These are phyloP conservation scores for Darwinula stevensoni DNA, from an alignment of 2,888 invertebrate species.

Conservation along the genomic window DNA sequence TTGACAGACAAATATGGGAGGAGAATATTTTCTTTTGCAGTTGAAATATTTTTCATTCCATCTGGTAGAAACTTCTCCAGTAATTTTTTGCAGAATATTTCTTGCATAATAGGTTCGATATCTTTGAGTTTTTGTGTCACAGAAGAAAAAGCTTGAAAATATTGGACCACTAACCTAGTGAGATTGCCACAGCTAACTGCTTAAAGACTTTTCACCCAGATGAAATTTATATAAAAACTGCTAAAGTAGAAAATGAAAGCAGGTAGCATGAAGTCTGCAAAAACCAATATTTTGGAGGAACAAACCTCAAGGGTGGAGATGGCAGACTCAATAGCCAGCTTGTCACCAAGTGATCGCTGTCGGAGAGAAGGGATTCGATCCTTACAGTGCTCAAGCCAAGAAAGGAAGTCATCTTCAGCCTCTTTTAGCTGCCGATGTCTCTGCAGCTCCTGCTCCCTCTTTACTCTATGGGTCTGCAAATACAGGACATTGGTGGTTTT, in stretches of 20 bases:
- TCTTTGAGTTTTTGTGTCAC: too few relatives aligned
- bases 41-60: too few relatives aligned
- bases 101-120: too few relatives aligned
- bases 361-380: slow-evolving; percentile 66
- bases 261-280: not conserved
- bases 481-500: not conserved
- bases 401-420: slow-evolving; percentile 58
- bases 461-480: slow-evolving; percentile 29
- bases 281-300: not conserved
- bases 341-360: slow-evolving; percentile 52
- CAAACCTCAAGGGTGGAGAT: slow-evolving; percentile 43
- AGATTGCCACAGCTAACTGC: too few relatives aligned
- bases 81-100: too few relatives aligned
- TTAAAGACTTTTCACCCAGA: too few relatives aligned
- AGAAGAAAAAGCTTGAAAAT: too few relatives aligned
- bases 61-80: too few relatives aligned
- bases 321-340: slow-evolving; percentile 58
- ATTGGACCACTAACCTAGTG: too few relatives aligned
- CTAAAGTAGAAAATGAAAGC: not conserved
- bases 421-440: slow-evolving; percentile 71
- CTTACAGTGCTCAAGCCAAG: slow-evolving; percentile 58
- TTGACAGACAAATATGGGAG: too few relatives aligned
- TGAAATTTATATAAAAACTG: too few relatives aligned
- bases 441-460: slow-evolving; percentile 55
- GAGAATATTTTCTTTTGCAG: too few relatives aligned